phyloP scores from a whole-genome alignment of 2,888 invertebrate species.

The Melanotus villosus region DNA sequence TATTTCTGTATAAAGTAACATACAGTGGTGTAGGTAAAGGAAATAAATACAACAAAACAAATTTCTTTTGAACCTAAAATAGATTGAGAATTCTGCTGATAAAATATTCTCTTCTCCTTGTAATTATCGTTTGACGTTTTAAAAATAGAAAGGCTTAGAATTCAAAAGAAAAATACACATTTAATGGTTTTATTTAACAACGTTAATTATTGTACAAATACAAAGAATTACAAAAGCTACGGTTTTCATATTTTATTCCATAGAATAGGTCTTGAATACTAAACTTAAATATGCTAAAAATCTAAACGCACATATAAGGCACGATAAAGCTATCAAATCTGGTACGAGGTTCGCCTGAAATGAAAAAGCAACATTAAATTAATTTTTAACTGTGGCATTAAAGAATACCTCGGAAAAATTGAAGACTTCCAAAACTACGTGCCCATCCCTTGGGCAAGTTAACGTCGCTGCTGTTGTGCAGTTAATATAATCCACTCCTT shows the following conservation, averaged over 20 bases:
- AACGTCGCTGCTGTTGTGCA: slow-evolving; percentile 79
- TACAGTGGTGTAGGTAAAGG: neutral
- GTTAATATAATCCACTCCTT: slow-evolving; percentile 81
- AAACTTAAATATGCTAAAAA: slow-evolving; percentile 21
- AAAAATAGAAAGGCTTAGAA: too few relatives aligned
- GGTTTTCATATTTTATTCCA: neutral
- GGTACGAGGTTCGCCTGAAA: slow-evolving; percentile 26
- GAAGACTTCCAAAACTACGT: slow-evolving; percentile 82
- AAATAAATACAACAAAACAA: neutral
- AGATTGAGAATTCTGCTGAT: too few relatives aligned
- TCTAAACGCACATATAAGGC: slow-evolving; percentile 23
- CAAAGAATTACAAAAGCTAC: neutral
- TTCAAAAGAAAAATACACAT: too few relatives aligned
- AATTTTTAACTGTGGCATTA: too few relatives aligned
- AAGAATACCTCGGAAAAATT: slow-evolving; percentile 83
- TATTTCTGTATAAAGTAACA: neutral
- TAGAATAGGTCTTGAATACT: slow-evolving; percentile 11
- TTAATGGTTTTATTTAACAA: too few relatives aligned
- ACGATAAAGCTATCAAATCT: slow-evolving; percentile 23
- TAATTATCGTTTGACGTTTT: too few relatives aligned
- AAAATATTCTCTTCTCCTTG: too few relatives aligned
- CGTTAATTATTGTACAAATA: neutral
- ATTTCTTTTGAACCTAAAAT: too few relatives aligned
- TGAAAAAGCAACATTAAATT: too few relatives aligned
- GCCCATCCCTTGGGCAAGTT: slow-evolving; percentile 85